Conservation (phyloP, 2,113 vertebrate genomes). For the Prietella phreatophila region DNA sequence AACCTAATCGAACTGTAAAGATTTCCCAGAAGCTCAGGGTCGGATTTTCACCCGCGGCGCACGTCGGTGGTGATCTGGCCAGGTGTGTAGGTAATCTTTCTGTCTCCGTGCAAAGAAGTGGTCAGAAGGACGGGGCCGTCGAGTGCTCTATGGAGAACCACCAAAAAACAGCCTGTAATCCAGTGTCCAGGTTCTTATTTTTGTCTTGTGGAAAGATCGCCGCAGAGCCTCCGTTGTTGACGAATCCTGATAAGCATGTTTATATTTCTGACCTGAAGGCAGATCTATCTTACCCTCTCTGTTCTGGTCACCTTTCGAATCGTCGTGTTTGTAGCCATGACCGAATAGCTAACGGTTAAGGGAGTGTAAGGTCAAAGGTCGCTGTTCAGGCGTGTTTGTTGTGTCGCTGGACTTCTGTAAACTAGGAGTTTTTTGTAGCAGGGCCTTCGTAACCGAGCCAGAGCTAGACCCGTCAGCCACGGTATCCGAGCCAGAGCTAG, state of each 20-base stretch:
- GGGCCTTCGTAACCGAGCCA: too few species aligned
- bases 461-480: background rate
- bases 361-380: background rate
- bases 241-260: too few species aligned
- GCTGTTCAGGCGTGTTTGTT: background rate
- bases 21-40: slow-evolving; percentile 4
- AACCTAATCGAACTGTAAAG: slow-evolving; percentile 33
- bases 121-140: background rate
- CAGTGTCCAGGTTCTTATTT: background rate
- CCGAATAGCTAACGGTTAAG: background rate
- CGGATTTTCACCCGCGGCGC: slow-evolving; percentile 23
- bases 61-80: background rate
- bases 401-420: background rate
- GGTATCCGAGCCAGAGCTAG: slow-evolving; percentile 53
- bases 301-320: background rate
- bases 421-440: background rate
- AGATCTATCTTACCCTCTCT: background rate
- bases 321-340: background rate
- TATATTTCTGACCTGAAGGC: background rate
- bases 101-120: background rate
- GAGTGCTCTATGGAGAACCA: background rate
- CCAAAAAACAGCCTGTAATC: background rate
- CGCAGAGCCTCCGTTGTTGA: background rate
- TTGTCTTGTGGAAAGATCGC: background rate
- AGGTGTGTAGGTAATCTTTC: slow-evolving; percentile 17